Conservation (phyloP, 1,140 invertebrate species). For the Aricia agestis region DNA sequence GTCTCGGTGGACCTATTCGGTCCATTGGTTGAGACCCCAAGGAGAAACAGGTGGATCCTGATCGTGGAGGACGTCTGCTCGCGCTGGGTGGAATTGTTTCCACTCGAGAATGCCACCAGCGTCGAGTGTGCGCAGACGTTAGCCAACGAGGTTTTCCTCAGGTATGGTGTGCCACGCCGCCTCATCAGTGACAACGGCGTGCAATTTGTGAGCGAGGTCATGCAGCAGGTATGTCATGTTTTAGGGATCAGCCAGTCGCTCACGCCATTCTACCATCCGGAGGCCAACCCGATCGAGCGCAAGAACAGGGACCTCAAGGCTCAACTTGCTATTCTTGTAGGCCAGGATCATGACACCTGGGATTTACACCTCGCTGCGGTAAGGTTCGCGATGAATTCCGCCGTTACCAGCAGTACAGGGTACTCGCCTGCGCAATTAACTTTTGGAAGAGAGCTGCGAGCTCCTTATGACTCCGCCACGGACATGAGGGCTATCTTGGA, state of each 20-base stretch:
- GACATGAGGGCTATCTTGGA: too few species aligned
- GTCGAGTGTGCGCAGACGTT: constrained; percentile 39
- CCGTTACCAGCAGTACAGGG: constrained; percentile 48
- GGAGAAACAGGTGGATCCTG: constrained; percentile 41
- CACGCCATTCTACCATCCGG: constrained; percentile 51
- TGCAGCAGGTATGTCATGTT: constrained; percentile 44
- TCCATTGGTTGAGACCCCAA: constrained; percentile 31
- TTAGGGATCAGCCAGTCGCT: constrained; percentile 46
- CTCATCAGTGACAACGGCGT: constrained; percentile 46
- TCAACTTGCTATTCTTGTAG: constrained; percentile 48
- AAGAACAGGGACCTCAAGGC: constrained; percentile 58
- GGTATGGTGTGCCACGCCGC: constrained; percentile 39
- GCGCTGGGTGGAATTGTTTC: constrained; percentile 49
- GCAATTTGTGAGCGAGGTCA: constrained; percentile 41
- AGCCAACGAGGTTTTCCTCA: constrained; percentile 33
- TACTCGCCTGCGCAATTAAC: constrained; percentile 60
- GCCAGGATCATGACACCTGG: constrained; percentile 52
- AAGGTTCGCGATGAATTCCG: constrained; percentile 63
- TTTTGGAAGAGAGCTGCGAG: constrained; percentile 43
- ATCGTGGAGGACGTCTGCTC: constrained; percentile 45
- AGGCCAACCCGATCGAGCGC: constrained; percentile 57
- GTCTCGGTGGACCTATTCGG: constrained; percentile 45
- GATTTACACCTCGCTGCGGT: constrained; percentile 47
- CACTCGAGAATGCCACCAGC: constrained; percentile 40
- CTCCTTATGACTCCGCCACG: neutral